A percentile compares a stretch with the other conserved stretches of the same genome.
Evolutionary conservation across 2,888 invertebrate species (phyloP).

Genomic region (Stomorhina lunata): DNA sequence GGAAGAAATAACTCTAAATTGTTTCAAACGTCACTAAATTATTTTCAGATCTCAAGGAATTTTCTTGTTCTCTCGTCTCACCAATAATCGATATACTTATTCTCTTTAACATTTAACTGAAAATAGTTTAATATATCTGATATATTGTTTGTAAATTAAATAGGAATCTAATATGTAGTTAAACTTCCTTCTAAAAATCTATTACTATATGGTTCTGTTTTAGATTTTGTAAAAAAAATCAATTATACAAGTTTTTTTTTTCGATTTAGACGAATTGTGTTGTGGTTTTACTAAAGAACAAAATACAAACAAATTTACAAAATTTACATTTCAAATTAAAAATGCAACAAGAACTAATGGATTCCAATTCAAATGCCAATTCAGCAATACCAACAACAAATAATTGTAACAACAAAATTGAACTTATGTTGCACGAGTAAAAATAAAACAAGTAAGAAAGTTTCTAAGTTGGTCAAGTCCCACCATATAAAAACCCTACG

Average conservation of each 20-base stretch:
- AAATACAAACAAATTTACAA: constrained; percentile 44
- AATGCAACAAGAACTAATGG: constrained; percentile 66
- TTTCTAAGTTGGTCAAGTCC: too few relatives aligned
- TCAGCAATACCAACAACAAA: constrained; percentile 36
- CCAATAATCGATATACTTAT: too few relatives aligned
- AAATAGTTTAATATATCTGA: neutral
- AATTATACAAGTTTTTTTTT: constrained; percentile 58
- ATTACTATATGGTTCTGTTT: neutral
- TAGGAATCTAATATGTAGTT: neutral
- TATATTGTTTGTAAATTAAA: neutral
- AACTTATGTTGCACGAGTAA: constrained; percentile 16
- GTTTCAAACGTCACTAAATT: too few relatives aligned
- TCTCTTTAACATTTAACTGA: too few relatives aligned
- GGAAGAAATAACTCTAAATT: too few relatives aligned
- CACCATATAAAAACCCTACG: too few relatives aligned
- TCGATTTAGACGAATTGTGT: constrained; percentile 31
- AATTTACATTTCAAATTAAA: constrained; percentile 66
- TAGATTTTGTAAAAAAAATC: constrained; percentile 47
- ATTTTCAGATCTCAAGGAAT: too few relatives aligned
- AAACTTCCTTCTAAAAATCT: neutral
- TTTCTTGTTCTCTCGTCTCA: too few relatives aligned
- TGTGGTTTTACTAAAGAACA: constrained; percentile 40
- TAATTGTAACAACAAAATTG: neutral
- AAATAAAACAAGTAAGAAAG: neutral
- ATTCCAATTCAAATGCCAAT: constrained; percentile 60